phyloP scores from a whole-genome alignment of 2,113 vertebrate genomes.

The Vulpes lagopus region DNA sequence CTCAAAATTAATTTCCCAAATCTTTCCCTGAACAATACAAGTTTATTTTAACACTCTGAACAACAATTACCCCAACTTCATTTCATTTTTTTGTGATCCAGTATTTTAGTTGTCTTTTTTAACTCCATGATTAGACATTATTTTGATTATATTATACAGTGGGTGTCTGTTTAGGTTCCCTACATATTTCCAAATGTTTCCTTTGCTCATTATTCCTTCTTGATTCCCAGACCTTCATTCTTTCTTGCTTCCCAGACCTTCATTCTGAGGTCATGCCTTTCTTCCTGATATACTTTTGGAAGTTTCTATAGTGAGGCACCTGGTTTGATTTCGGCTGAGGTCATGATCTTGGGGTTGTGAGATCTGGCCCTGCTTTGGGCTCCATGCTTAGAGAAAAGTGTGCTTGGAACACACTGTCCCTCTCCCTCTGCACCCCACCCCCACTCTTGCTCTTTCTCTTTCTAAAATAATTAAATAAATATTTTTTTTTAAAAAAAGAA shows the following conservation, averaged over 20 bases:
- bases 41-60: background rate
- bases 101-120: background rate
- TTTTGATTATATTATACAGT: background rate
- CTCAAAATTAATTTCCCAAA: background rate
- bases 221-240: no score
- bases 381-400: no score
- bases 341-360: no score
- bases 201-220: background rate
- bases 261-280: background rate
- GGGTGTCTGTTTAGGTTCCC: background rate
- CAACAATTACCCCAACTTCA: background rate
- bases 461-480: no score
- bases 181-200: background rate
- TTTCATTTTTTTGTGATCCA: background rate
- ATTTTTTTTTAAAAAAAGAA: background rate
- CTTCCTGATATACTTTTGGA: background rate
- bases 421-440: no score
- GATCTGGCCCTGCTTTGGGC: no score
- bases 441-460: no score
- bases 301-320: no score
- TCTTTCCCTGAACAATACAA: background rate
- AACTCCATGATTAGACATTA: background rate
- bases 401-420: no score
- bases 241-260: background rate
- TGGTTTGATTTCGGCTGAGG: no score